Conservation (phyloP, 2,888 invertebrate species). For the Oxytorus armatus region DNA sequence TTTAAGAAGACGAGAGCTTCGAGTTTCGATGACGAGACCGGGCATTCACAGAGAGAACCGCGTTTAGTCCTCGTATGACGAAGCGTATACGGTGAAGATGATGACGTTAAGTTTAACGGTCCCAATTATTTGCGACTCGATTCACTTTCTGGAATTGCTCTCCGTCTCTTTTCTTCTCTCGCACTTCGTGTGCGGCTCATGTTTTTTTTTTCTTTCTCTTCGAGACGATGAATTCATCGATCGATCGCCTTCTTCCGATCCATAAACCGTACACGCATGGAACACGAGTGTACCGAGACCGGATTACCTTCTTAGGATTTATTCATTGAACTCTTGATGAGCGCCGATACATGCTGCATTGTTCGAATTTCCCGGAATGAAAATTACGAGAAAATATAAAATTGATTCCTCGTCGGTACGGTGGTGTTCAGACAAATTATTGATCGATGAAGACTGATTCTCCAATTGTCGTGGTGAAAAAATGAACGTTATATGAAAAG, state of each 20-base stretch:
- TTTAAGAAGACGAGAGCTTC: conserved; percentile 9
- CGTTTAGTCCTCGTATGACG: too few relatives aligned
- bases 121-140: conserved; percentile 61
- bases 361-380: conserved; percentile 51
- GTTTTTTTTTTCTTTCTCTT: conserved; percentile 34
- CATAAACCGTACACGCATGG: conserved; percentile 45
- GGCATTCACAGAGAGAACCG: conserved; percentile 6
- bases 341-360: conserved; percentile 38
- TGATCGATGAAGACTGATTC: background rate
- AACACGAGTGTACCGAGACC: background rate
- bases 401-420: background rate
- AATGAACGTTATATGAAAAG: background rate
- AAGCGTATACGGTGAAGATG: conserved; percentile 7
- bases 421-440: background rate
- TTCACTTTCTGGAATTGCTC: conserved; percentile 57
- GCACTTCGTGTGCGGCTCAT: conserved; percentile 46
- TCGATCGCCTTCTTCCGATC: conserved; percentile 41
- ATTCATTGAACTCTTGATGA: conserved; percentile 20
- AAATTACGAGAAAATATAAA: conserved; percentile 35
- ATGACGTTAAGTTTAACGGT: conserved; percentile 45
- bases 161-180: background rate
- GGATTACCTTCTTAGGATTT: conserved; percentile 49
- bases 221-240: conserved; percentile 18
- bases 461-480: background rate
- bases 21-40: conserved; percentile 35